These are phyloP conservation scores for Eilema griseolum DNA, from an alignment of 2,888 invertebrate genomes.

Conservation along the genomic window DNA sequence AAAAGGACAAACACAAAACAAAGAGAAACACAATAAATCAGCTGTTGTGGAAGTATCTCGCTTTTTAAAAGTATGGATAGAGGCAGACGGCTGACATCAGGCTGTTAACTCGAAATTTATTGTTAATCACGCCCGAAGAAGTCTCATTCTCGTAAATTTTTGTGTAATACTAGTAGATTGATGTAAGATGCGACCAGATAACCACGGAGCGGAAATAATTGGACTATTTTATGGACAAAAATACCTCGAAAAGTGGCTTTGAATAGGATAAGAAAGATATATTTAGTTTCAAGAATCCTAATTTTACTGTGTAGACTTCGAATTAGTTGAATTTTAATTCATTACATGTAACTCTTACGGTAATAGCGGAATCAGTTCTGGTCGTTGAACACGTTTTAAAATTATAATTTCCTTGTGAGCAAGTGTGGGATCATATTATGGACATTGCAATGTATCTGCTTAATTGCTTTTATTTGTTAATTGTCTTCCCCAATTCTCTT, in stretches of 20 bases:
- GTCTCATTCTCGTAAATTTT: constrained; percentile 79
- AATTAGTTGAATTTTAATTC: constrained; percentile 55
- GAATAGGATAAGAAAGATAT: constrained; percentile 35
- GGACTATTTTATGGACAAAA: constrained; percentile 74
- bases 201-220: constrained; percentile 77
- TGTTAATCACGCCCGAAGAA: constrained; percentile 74
- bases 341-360: constrained; percentile 53
- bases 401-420: constrained; percentile 59
- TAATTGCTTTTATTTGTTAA: constrained; percentile 62
- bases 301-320: constrained; percentile 54
- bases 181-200: constrained; percentile 77
- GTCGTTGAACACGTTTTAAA: constrained; percentile 68
- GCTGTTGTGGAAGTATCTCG: constrained; percentile 67
- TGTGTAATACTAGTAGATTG: constrained; percentile 80
- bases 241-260: constrained; percentile 52
- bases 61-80: constrained; percentile 66
- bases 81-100: constrained; percentile 66
- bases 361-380: constrained; percentile 64
- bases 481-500: constrained; percentile 47
- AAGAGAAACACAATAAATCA: constrained; percentile 71
- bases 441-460: constrained; percentile 56
- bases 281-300: constrained; percentile 51
- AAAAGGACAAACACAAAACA: constrained; percentile 66
- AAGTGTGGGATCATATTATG: constrained; percentile 58
- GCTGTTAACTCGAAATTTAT: constrained; percentile 80